Percentiles rank a stretch among this genome's conserved stretches.
phyloP scores from a whole-genome alignment of 2,888 invertebrate genomes.

The Selenia dentaria region DNA sequence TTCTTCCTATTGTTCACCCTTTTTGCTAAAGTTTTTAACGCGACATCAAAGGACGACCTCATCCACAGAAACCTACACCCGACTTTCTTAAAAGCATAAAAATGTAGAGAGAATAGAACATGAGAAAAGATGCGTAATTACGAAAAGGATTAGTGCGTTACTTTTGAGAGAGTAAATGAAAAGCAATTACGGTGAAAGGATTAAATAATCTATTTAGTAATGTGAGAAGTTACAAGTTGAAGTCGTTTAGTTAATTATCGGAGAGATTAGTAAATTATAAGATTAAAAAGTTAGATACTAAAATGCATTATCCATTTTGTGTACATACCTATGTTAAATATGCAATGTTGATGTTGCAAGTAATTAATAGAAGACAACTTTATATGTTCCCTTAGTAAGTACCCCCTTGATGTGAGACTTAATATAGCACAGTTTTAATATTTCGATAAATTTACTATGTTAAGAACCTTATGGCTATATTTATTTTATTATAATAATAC shows the following conservation, averaged over 20 bases:
- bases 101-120: conserved; percentile 28
- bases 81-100: not conserved
- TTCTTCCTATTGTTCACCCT: conserved; percentile 50
- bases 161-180: conserved; percentile 39
- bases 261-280: not conserved
- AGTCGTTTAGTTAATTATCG: conserved; percentile 23
- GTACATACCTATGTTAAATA: too few species aligned
- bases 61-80: conserved; percentile 3
- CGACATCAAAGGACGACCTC: conserved; percentile 39
- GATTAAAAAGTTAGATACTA: conserved; percentile 4
- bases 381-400: too few species aligned
- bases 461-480: too few species aligned
- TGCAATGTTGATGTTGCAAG: too few species aligned
- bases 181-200: conserved; percentile 56
- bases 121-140: conserved; percentile 55
- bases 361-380: too few species aligned
- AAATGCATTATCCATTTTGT: not conserved
- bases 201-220: conserved; percentile 44
- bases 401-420: too few species aligned
- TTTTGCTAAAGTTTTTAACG: conserved; percentile 63
- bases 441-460: too few species aligned
- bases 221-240: conserved; percentile 39
- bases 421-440: too few species aligned
- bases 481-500: too few species aligned
- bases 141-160: conserved; percentile 48